Evolutionary conservation across 2,797 vertebrate species (phyloP).

Genomic region (Sphaeramia orbicularis): DNA sequence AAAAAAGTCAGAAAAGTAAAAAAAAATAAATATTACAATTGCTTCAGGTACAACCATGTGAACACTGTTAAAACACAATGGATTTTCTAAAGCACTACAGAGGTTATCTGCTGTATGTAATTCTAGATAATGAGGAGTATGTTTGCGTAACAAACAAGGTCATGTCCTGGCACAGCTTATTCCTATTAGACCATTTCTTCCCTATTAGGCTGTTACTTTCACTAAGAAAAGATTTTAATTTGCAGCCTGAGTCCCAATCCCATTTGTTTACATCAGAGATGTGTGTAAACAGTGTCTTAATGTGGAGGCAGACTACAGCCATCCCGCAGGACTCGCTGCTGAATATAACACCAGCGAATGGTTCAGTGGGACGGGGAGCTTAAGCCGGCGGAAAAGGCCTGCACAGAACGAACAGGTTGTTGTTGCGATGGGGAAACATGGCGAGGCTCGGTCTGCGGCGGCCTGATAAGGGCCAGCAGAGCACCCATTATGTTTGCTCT

Average conservation of each 20-base stretch:
- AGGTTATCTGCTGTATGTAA: constrained; percentile 34
- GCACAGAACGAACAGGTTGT: constrained; percentile 52
- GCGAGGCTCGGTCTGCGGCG: constrained; percentile 44
- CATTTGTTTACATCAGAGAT: constrained; percentile 71
- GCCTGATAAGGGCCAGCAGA: constrained; percentile 67
- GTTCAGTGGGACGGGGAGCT: constrained; percentile 41
- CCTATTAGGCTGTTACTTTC: constrained; percentile 50
- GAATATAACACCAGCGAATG: constrained; percentile 42
- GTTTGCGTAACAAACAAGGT: constrained; percentile 56
- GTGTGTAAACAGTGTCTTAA: constrained; percentile 58
- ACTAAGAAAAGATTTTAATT: constrained; percentile 64
- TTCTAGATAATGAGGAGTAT: constrained; percentile 44
- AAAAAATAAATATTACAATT: too few species aligned
- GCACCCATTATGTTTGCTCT: constrained; percentile 50
- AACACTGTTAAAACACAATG: constrained; percentile 18
- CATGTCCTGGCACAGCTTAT: constrained; percentile 32
- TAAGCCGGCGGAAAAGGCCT: constrained; percentile 39
- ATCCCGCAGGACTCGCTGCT: constrained; percentile 50
- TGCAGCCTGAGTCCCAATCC: constrained; percentile 61
- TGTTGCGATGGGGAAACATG: constrained; percentile 30
- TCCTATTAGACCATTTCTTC: constrained; percentile 48
- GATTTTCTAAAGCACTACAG: constrained; percentile 7
- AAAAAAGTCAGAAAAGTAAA: constrained; percentile 4
- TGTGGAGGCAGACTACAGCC: constrained; percentile 42
- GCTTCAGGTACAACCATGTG: not conserved